Base-by-base conservation (phyloP, 2,888 invertebrate species). In the Brachypterus glaber region DNA sequence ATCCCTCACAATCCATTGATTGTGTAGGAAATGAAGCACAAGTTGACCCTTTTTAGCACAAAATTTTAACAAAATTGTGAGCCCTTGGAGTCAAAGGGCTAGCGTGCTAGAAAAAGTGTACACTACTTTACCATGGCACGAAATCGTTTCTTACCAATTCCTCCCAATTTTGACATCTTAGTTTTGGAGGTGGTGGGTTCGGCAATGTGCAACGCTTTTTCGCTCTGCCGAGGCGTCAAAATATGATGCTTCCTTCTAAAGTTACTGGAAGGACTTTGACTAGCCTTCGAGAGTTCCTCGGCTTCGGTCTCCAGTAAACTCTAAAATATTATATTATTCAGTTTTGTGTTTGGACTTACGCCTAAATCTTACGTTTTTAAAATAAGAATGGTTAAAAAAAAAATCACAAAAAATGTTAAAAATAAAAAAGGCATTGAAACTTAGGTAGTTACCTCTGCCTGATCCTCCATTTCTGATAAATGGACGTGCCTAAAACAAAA, bases 171-270 rank as follows among this genome's bases (percentile, higher is more conserved):
- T 36, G 77, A 60, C 47, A 60, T 65, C 58, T 76, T 77, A 17
- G 70, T 61, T 50, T 72, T 70, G 4, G 54, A 45, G 4, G 56
- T 51, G 4, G 70, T 67, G 9, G 71, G 67, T 44, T 77, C 73
- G 2, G 62, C 74, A 54, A 58, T 73, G 55, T 73, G 73, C 18
- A 89, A 70, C 33, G 84, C 81, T 11, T 82, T 72, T 57, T 88
- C 88, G 26, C 88, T 88, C 50, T 87, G 87, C n/a, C 87, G 69
- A 27, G 88, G 87, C 0, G 88, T 88, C 16, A 88, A 64, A 30
- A 85, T 79, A 53, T 81, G 76, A 46, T 79, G 77, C 34, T 85
- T 81, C 35, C 83, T 79, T 4, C 85, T 73, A 25, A 81, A 59
- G 55, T 84, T 86, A 2, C 82, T 80, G 35, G 85, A 58, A 1